Conservation (phyloP, 2,113 vertebrate genomes). For the Lycocorax pyrrhopterus region DNA sequence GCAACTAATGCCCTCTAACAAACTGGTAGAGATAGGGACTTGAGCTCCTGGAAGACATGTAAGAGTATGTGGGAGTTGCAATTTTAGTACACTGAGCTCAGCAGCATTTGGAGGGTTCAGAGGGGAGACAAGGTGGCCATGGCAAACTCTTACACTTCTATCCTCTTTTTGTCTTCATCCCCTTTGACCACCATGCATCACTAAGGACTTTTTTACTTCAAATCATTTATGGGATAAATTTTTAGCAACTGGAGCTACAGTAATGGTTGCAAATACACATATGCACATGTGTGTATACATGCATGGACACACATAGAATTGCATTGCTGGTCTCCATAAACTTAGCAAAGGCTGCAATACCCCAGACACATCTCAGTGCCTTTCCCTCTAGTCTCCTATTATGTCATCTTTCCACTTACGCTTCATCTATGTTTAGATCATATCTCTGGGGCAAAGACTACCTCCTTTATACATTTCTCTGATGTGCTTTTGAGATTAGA, state of each 20-base stretch:
- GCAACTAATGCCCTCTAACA: background rate
- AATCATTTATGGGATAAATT: background rate
- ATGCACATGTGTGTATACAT: accelerated
- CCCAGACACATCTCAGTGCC: background rate
- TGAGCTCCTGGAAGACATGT: background rate
- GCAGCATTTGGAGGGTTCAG: background rate
- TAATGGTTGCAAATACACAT: background rate
- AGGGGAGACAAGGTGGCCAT: background rate
- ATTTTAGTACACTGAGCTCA: background rate
- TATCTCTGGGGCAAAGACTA: background rate
- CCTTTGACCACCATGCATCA: background rate
- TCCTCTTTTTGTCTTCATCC: background rate
- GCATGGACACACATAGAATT: background rate
- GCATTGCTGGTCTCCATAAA: background rate
- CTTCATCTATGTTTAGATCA: conserved; percentile 19
- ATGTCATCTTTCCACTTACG: background rate
- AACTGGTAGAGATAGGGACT: background rate
- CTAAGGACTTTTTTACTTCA: background rate
- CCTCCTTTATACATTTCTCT: conserved; percentile 8
- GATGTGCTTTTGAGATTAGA: conserved; percentile 33
- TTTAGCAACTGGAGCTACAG: background rate
- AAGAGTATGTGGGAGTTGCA: background rate
- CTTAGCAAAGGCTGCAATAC: background rate
- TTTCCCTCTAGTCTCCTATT: background rate
- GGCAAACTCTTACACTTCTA: background rate